Base-by-base conservation (phyloP, 2,888 invertebrate species). In the Salpingus planirostris region DNA sequence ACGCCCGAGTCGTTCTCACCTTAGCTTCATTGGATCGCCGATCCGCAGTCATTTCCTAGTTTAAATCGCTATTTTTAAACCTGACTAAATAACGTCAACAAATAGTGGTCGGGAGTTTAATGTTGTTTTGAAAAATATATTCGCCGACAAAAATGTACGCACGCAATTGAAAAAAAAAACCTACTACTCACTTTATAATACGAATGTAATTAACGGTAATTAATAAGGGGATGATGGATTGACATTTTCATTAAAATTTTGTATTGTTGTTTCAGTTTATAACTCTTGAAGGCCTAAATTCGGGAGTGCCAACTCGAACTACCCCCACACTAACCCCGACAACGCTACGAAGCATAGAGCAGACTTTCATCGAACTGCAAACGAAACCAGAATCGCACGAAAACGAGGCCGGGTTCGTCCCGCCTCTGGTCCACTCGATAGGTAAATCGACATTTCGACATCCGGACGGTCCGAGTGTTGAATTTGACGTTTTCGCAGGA, bases 291-390 rank as follows among this genome's bases (percentile, higher is more conserved):
- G 85, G 86, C 57, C 72, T 86, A 64, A 85, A 85, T 66, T 85
- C 84, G 63, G 88, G 88, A 58, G 88, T 91, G 55, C 90, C 90
- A 31, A 91, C 92, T 38, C 78, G 86, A 64, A 93, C 92, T 45
- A 92, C 93, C 58, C 84, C 92, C 46, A 92, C 90, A 58, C 73
- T 95, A 54, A 95, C 95, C 47, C 93, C 93, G 43, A 93, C 93
- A 26, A 92, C 91, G 52, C 70, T 93, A 61, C 80, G 89, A 55
- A 82, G 78, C 69, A 88, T 93, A 66, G 91, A 93, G 69, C 90
- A 92, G 57, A 84, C 88, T 1, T 87, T 91, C 67, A 78, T 86
- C 59, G 90, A 91, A 69, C 70, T 90, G 57, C 84, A 84, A 67
- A 76, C 76, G 58, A 78, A 79, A 52, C 77, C 80, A 47, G 78